A percentile compares a stretch with the other conserved stretches of the same genome.
phyloP scores from a whole-genome alignment of 2,113 vertebrate species.

The Morone saxatilis region DNA sequence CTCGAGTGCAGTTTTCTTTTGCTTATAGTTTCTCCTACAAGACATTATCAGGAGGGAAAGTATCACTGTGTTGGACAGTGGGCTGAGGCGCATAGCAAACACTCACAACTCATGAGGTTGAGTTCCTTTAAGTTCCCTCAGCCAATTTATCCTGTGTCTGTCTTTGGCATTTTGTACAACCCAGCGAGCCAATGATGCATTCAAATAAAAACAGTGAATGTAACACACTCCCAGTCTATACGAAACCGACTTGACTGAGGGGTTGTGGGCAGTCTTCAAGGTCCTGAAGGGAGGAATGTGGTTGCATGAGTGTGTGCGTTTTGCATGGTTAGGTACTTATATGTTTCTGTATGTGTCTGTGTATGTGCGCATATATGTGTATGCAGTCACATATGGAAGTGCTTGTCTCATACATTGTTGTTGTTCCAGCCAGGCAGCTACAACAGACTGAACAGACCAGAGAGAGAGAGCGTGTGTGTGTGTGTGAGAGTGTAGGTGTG shows the following conservation, averaged over 20 bases:
- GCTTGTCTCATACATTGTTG: constrained; percentile 76
- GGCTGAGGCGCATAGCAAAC: neutral
- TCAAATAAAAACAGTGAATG: constrained; percentile 49
- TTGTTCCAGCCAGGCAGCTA: constrained; percentile 80
- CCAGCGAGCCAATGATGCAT: constrained; percentile 33
- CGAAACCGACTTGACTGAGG: constrained; percentile 52
- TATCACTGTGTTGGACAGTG: neutral
- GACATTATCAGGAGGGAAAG: neutral
- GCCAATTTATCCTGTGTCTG: neutral
- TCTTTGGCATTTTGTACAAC: constrained; percentile 28
- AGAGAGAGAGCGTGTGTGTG: constrained; percentile 23
- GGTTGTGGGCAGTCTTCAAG: constrained; percentile 62
- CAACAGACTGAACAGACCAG: constrained; percentile 59
- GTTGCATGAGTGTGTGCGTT: constrained; percentile 58
- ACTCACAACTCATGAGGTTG: constrained; percentile 6
- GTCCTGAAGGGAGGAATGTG: constrained; percentile 62
- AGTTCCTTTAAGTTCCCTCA: constrained; percentile 18
- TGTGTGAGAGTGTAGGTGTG: constrained; percentile 26
- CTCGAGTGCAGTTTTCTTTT: neutral
- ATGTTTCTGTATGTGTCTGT: constrained; percentile 43
- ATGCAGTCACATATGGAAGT: constrained; percentile 83
- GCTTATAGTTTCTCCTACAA: constrained; percentile 8
- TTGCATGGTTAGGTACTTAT: constrained; percentile 50
- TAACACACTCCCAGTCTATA: constrained; percentile 53
- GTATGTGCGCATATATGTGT: constrained; percentile 42